Base-by-base conservation (phyloP, 2,888 invertebrate genomes). In the Nyleta sp. region DNA sequence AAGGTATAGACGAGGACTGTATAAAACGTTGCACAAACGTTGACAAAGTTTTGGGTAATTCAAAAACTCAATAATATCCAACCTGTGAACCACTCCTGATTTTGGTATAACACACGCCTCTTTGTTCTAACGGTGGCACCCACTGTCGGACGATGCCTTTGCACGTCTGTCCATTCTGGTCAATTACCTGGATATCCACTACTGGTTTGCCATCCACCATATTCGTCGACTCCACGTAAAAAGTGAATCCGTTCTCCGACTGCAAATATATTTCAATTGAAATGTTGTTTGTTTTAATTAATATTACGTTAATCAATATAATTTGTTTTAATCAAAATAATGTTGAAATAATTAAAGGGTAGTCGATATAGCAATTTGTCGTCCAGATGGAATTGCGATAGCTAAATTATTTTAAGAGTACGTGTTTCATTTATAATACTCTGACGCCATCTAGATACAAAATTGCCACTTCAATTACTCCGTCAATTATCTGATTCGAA, bases 1-100 rank as follows among this genome's bases (percentile, higher is more conserved):
- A n/a, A n/a, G n/a, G n/a, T n/a, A n/a, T n/a, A n/a, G n/a, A n/a
- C n/a, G n/a, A n/a, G n/a, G n/a, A n/a, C n/a, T n/a, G n/a, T n/a
- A n/a, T n/a, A n/a, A 18, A 33, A 33, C 5, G 11, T 33, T n/a
- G 33, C 17, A 17, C 2, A 40, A 40, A 40, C 6, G 2, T n/a
- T 3, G 3, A 42, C 4, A n/a, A 35, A 20, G 20, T 20, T n/a
- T n/a, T n/a, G n/a, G n/a, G 7, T 15, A 53, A 24, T 13, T 62
- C 2, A 40, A 28, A 42, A 53, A 28, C 33, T 44, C 52, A 71
- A 52, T 24, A 70, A 20, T n/a, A 44, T 18, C 67, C 4, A 59
- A 88, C 88, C 83, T 87, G 70, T 2, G 83, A 67, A 17, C 84
- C 86, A 60, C 64, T 86, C 24, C 77, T 83, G 3, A 90, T 74